A percentile compares a stretch with the other conserved stretches of the same genome.
Conservation (phyloP, 2,113 vertebrate genomes). For the Barnardius zonarius region DNA sequence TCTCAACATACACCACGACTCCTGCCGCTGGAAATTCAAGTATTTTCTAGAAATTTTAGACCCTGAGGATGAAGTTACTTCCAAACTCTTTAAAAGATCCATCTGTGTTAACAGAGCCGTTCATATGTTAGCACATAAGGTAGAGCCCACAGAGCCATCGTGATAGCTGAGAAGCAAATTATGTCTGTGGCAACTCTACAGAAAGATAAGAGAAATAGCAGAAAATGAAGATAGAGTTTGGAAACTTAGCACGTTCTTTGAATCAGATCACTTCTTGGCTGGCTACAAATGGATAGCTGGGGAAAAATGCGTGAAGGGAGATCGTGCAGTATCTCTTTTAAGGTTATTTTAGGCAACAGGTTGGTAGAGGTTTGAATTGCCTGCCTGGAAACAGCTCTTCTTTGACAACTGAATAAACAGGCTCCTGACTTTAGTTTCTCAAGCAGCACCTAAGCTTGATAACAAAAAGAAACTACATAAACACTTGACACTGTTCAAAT, state of each 20-base stretch:
- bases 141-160: neutral
- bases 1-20: neutral
- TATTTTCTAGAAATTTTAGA: neutral
- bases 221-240: neutral
- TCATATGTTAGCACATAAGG: neutral
- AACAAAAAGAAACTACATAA: neutral
- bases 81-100: neutral
- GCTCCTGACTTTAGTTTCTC: neutral
- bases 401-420: neutral
- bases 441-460: neutral
- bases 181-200: neutral
- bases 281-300: neutral
- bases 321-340: neutral
- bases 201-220: neutral
- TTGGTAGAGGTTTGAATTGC: neutral
- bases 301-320: neutral
- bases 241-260: neutral
- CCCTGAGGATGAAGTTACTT: neutral
- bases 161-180: neutral
- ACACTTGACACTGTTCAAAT: neutral
- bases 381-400: neutral
- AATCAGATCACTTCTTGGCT: neutral
- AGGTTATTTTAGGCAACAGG: neutral
- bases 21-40: neutral
- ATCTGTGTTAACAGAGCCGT: conserved; percentile 13